phyloP scores from a whole-genome alignment of 2,888 invertebrate genomes.

The Nomada fabriciana region DNA sequence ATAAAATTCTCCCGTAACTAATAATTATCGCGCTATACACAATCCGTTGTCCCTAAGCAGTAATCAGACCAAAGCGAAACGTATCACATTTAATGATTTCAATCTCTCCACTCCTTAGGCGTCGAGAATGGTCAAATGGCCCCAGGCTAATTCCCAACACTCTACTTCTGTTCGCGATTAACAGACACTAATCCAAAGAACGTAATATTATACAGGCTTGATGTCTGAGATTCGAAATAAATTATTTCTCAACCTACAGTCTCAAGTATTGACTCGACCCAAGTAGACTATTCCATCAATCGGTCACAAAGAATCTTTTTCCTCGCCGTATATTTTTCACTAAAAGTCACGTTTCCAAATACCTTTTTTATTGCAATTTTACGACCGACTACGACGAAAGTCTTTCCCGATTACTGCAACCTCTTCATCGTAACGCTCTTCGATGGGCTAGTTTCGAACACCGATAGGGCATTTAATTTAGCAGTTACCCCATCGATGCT shows the following conservation, averaged over 20 bases:
- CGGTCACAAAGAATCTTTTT: neutral
- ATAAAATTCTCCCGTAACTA: too few relatives aligned
- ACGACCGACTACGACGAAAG: constrained; percentile 1
- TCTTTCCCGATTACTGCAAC: too few relatives aligned
- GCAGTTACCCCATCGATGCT: neutral
- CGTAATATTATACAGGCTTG: neutral
- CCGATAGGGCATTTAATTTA: constrained; percentile 11
- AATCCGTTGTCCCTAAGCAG: neutral
- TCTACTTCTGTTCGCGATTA: constrained; percentile 23
- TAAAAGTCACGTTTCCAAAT: neutral
- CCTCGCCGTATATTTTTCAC: constrained; percentile 11
- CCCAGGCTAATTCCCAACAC: neutral
- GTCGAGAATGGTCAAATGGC: neutral
- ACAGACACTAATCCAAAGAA: constrained; percentile 36
- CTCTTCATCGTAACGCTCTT: constrained; percentile 2
- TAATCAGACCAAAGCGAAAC: neutral
- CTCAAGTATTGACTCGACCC: neutral
- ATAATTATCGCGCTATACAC: neutral
- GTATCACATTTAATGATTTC: neutral
- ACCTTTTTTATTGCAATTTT: constrained; percentile 22
- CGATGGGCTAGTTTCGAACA: constrained; percentile 16
- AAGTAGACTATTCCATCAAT: neutral
- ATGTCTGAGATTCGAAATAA: constrained; percentile 16
- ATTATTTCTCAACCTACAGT: too few relatives aligned
- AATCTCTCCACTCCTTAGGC: neutral